phyloP scores from a whole-genome alignment of 2,888 invertebrate species.

The Parapristionchus giblindavisi region DNA sequence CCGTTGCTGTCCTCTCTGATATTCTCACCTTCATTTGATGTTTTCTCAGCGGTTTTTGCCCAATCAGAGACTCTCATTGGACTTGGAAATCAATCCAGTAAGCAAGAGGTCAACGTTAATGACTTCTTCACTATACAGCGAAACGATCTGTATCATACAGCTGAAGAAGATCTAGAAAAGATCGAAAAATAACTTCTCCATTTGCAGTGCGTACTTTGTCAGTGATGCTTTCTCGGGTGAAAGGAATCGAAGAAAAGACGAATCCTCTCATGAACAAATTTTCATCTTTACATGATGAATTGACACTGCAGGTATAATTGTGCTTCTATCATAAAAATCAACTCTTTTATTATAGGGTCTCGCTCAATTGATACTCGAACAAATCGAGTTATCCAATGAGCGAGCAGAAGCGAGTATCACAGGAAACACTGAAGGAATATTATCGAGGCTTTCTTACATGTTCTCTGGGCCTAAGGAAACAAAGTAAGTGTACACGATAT shows the following conservation, averaged over 20 bases:
- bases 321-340: neutral
- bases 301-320: conserved; percentile 15
- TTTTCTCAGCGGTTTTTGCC: conserved; percentile 31
- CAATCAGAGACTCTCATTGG: conserved; percentile 5
- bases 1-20: conserved; percentile 18
- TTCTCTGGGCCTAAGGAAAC: conserved; percentile 14
- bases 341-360: conserved; percentile 20
- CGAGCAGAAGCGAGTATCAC: neutral
- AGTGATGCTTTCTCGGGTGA: conserved; percentile 13
- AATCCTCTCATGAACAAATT: conserved; percentile 10
- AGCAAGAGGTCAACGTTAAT: neutral
- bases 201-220: conserved; percentile 25
- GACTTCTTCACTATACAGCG: too few relatives aligned
- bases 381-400: conserved; percentile 32
- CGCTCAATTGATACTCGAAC: conserved; percentile 30
- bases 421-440: neutral
- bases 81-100: conserved; percentile 12
- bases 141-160: too few relatives aligned
- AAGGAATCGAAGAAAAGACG: conserved; percentile 9
- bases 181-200: too few relatives aligned
- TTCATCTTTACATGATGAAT: conserved; percentile 23
- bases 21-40: conserved; percentile 18
- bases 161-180: too few relatives aligned
- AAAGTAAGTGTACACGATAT: neutral
- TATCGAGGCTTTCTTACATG: conserved; percentile 18